phyloP scores from a whole-genome alignment of 92 coral and sea anemone species.

The Paragorgia papillata region DNA sequence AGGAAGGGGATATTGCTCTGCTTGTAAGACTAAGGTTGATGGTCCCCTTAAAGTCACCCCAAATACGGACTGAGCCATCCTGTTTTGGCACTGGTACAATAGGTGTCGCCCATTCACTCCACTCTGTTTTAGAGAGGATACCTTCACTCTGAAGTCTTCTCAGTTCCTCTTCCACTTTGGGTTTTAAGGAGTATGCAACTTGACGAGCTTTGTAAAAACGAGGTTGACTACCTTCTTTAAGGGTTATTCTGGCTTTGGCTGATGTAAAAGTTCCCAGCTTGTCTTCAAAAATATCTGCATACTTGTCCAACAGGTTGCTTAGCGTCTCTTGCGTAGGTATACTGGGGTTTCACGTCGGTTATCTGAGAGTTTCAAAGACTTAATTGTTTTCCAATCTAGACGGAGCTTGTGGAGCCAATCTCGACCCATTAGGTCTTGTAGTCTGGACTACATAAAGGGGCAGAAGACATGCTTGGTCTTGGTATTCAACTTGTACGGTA shows the following conservation, averaged over 20 bases:
- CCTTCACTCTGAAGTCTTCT: constrained; percentile 19
- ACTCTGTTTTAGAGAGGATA: constrained; percentile 12
- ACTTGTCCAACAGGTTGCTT: constrained; percentile 43
- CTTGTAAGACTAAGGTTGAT: constrained; percentile 48
- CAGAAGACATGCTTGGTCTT: no score
- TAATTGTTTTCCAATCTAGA: no score
- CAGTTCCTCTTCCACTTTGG: constrained; percentile 17
- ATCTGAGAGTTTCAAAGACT: no score
- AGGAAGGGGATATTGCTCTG: constrained; percentile 63
- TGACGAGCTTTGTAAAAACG: constrained; percentile 29
- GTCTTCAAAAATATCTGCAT: constrained; percentile 46
- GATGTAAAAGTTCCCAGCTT: constrained; percentile 46
- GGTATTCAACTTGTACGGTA: no score
- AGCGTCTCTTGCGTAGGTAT: constrained; percentile 40
- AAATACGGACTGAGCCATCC: constrained; percentile 51
- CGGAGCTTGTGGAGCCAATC: neutral
- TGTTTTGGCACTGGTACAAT: constrained; percentile 28
- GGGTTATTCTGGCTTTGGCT: constrained; percentile 21
- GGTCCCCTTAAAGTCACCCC: constrained; percentile 64
- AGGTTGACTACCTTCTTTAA: constrained; percentile 38
- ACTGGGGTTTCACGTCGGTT: constrained; percentile 18
- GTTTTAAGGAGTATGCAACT: constrained; percentile 12
- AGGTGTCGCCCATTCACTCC: constrained; percentile 29
- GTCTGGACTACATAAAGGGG: neutral
- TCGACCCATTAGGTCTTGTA: neutral